Evolutionary conservation across 2,797 vertebrate species (phyloP).

Genomic region (Pangasius sanitwongsei): DNA sequence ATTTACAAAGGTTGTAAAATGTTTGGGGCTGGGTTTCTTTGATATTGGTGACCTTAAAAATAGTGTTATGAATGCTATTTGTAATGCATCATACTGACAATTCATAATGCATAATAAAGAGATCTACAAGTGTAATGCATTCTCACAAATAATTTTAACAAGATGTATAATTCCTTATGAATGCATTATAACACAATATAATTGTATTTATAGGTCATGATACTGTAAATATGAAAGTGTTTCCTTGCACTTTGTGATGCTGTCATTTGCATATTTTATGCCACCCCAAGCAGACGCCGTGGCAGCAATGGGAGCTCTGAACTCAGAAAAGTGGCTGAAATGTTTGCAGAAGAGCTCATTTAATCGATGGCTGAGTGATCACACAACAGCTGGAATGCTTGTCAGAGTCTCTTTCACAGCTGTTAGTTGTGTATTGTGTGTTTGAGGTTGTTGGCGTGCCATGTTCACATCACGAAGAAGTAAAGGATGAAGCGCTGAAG

Average conservation of each 20-base stretch:
- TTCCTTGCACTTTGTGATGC: neutral
- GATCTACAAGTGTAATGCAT: no score
- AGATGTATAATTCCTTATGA: no score
- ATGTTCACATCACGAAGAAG: neutral
- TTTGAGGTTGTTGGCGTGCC: neutral
- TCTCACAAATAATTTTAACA: no score
- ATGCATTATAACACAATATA: no score
- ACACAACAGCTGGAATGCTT: constrained; percentile 23
- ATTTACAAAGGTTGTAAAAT: no score
- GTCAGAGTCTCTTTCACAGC: neutral
- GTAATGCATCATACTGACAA: no score
- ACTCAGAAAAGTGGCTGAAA: neutral
- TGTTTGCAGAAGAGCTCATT: constrained; percentile 1
- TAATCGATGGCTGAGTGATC: constrained; percentile 9
- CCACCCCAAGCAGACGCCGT: neutral
- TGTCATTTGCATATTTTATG: neutral
- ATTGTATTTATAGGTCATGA: no score
- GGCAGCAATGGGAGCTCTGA: neutral
- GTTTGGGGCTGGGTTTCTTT: no score
- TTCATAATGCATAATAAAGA: no score
- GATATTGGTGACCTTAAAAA: no score
- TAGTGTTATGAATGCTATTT: no score
- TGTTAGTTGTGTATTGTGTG: neutral
- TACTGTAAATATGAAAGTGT: neutral
- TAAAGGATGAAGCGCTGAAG: neutral